Conservation (phyloP, 2,888 invertebrate species). For the Eristalis arbustorum region DNA sequence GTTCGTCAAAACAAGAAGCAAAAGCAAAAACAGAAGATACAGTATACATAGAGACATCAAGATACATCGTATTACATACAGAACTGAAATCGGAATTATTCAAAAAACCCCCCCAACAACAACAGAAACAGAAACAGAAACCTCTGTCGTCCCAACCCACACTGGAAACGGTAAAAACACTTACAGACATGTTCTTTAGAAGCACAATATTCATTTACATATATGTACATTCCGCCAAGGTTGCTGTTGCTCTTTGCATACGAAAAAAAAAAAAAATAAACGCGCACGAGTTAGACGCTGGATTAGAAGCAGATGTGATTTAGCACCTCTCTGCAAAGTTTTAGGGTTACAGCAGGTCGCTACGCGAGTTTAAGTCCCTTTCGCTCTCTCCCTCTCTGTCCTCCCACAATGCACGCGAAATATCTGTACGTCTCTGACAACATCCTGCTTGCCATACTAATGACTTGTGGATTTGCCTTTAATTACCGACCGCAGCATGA, state of each 20-base stretch:
- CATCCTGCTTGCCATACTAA: conserved; percentile 65
- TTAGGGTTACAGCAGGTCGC: not conserved
- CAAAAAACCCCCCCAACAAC: conserved; percentile 1
- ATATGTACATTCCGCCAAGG: conserved; percentile 61
- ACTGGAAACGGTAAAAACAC: conserved; percentile 56
- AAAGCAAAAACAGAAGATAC: not conserved
- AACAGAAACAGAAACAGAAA: not conserved
- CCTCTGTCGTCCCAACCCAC: too few species aligned
- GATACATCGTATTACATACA: not conserved
- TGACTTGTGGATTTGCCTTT: conserved; percentile 58
- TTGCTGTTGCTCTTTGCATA: conserved; percentile 65
- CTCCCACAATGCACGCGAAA: conserved; percentile 30
- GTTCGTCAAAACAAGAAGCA: conserved; percentile 17
- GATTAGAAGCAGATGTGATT: conserved; percentile 24
- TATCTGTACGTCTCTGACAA: conserved; percentile 23
- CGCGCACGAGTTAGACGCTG: not conserved
- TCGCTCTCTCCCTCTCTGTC: not conserved
- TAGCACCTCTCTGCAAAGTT: not conserved
- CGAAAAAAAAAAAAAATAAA: not conserved
- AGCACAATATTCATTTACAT: conserved; percentile 14
- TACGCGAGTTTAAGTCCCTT: not conserved
- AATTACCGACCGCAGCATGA: conserved; percentile 31
- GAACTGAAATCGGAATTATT: conserved; percentile 43
- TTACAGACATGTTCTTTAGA: conserved; percentile 35
- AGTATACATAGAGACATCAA: not conserved